These are phyloP conservation scores for Carapus acus DNA, from an alignment of 2,797 vertebrate species.

Conservation along the genomic window DNA sequence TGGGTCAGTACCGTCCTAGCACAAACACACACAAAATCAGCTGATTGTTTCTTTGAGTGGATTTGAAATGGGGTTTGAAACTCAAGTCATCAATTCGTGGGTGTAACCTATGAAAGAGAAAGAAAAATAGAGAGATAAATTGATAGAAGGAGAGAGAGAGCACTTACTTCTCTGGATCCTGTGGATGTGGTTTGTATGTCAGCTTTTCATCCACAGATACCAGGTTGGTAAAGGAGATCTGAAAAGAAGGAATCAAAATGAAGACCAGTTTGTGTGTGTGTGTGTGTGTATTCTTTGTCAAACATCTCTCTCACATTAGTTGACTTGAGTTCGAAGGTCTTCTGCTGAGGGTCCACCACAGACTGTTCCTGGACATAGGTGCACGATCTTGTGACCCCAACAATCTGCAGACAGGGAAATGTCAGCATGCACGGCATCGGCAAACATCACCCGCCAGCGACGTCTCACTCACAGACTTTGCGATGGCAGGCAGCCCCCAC, in stretches of 20 bases:
- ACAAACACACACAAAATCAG: constrained; percentile 12
- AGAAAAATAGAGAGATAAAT: too few species aligned
- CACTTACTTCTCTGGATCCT: constrained; percentile 83
- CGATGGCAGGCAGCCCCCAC: constrained; percentile 92
- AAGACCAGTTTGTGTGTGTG: too few species aligned
- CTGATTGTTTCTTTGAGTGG: too few species aligned
- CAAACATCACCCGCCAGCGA: too few species aligned
- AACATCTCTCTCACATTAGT: constrained; percentile 84
- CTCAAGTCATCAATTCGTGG: too few species aligned
- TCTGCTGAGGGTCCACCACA: constrained; percentile 84
- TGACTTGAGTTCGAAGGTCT: constrained; percentile 89
- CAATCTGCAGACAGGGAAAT: constrained; percentile 73
- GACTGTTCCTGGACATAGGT: constrained; percentile 95
- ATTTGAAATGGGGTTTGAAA: too few species aligned
- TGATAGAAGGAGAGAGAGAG: too few species aligned
- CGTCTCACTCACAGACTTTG: constrained; percentile 80
- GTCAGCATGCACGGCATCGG: too few species aligned
- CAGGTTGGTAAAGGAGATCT: constrained; percentile 98
- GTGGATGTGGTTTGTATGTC: constrained; percentile 90
- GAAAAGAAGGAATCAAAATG: constrained; percentile 12
- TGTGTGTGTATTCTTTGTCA: too few species aligned
- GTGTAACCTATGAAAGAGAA: too few species aligned
- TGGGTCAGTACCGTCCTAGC: constrained; percentile 90
- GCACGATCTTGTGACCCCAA: constrained; percentile 84
- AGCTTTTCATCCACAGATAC: constrained; percentile 96